These are phyloP conservation scores for Taenioides sp. DNA, from an alignment of 2,797 vertebrate genomes.

Conservation along the genomic window DNA sequence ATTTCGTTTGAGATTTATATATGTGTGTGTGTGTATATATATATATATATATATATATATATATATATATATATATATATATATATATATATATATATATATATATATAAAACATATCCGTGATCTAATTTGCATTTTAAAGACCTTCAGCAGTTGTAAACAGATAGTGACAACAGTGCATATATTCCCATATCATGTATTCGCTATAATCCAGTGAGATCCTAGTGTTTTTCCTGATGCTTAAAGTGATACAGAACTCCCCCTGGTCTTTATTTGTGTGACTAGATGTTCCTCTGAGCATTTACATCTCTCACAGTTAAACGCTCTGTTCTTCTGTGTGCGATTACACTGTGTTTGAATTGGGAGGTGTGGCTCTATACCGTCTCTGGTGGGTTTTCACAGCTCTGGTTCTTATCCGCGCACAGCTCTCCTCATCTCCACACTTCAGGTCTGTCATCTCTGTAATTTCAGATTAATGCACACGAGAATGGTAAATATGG, in stretches of 20 bases:
- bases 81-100: no score
- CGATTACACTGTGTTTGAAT: no score
- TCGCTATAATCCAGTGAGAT: neutral
- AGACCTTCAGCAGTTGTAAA: neutral
- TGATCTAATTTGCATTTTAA: neutral
- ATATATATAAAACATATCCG: neutral
- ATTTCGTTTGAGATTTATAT: neutral
- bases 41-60: no score
- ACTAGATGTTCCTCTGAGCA: no score
- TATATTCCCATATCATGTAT: neutral
- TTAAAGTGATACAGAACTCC: neutral
- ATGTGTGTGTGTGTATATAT: no score
- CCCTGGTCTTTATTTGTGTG: no score
- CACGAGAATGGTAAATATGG: slow-evolving; percentile 35
- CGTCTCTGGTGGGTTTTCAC: slow-evolving; percentile 3
- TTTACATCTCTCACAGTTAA: neutral
- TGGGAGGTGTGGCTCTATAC: no score
- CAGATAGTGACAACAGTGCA: neutral
- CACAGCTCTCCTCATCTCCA: no score
- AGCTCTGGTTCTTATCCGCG: no score
- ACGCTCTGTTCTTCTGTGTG: neutral
- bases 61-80: no score
- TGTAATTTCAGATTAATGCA: slow-evolving; percentile 59
- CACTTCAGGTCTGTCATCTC: slow-evolving; percentile 23
- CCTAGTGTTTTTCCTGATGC: neutral